phyloP scores from a whole-genome alignment of 2,797 vertebrate species.

The Cirrhinus mrigala region DNA sequence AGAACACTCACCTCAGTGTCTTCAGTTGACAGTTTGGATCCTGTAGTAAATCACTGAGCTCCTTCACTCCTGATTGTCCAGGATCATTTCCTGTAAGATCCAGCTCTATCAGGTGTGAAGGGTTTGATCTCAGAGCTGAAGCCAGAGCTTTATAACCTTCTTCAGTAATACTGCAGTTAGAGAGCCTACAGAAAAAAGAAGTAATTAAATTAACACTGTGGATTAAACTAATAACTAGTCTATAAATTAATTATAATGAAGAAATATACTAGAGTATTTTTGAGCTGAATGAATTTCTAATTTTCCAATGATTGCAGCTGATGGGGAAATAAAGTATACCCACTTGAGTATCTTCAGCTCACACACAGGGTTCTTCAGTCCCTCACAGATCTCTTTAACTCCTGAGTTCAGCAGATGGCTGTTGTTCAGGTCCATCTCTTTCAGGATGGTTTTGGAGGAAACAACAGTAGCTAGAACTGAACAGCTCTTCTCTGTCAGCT shows the following conservation, averaged over 20 bases:
- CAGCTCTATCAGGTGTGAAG: neutral
- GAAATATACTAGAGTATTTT: no score
- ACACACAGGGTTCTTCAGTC: neutral
- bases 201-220: no score
- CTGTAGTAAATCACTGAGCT: neutral
- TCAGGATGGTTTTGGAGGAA: neutral
- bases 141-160: neutral
- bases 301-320: neutral
- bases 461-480: constrained; percentile 2
- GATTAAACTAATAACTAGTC: no score
- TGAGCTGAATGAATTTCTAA: neutral
- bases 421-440: neutral
- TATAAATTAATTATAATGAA: no score
- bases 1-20: constrained; percentile 21
- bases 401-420: neutral
- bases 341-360: neutral
- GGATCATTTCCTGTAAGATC: neutral
- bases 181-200: neutral
- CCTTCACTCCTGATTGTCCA: neutral
- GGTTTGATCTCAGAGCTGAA: neutral
- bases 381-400: neutral
- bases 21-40: neutral
- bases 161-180: neutral
- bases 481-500: neutral
- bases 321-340: neutral